Conservation (phyloP, 2,888 invertebrate genomes). For the Trichopria drosophilae region DNA sequence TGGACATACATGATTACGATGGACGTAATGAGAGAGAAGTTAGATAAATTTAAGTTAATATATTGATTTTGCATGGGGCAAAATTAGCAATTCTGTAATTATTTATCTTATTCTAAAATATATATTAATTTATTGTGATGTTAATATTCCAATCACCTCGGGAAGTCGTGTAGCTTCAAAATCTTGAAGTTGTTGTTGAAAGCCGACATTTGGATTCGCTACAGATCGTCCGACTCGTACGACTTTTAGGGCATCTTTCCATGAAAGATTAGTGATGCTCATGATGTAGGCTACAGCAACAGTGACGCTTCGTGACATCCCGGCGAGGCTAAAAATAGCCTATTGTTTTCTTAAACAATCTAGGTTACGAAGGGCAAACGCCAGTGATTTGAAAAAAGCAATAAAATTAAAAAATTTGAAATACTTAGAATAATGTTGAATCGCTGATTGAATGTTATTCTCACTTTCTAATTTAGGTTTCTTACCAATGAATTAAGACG, state of each 20-base stretch:
- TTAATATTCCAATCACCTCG: slow-evolving; percentile 74
- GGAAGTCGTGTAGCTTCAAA: slow-evolving; percentile 79
- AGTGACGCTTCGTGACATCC: slow-evolving; percentile 95
- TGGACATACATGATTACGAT: no score
- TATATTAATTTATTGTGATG: no score
- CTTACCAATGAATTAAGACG: slow-evolving; percentile 91
- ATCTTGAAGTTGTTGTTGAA: slow-evolving; percentile 90
- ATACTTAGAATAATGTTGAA: background rate
- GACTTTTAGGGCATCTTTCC: slow-evolving; percentile 92
- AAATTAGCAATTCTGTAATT: no score
- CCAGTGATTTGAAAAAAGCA: no score
- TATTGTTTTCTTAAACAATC: background rate
- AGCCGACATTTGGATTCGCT: slow-evolving; percentile 95
- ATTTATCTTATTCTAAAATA: no score
- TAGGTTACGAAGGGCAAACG: background rate
- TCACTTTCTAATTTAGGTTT: slow-evolving; percentile 8
- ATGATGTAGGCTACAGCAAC: slow-evolving; percentile 95
- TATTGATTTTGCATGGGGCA: no score
- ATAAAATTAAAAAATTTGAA: no score
- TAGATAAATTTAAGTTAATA: no score
- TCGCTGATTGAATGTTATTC: no score
- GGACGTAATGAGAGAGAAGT: no score
- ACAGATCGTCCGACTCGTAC: slow-evolving; percentile 88
- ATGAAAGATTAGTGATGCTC: slow-evolving; percentile 85
- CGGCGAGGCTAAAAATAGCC: slow-evolving; percentile 74